A percentile compares a stretch with the other conserved stretches of the same genome.
Evolutionary conservation across 2,113 vertebrate species (phyloP).

Genomic region (Uropsilus gracilis): DNA sequence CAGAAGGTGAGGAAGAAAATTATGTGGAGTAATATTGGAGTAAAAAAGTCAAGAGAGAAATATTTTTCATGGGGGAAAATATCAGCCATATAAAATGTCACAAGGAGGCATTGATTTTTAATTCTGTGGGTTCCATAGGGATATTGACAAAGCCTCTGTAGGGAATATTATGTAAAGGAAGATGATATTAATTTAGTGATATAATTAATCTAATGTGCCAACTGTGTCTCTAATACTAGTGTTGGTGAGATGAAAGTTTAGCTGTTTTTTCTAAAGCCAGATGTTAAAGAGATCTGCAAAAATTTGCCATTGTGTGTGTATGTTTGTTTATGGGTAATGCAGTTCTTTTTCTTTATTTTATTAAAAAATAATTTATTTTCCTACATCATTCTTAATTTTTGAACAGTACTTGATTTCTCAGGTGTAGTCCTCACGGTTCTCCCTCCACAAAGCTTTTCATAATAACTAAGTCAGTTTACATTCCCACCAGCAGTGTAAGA

Average conservation of each 20-base stretch:
- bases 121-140: not conserved
- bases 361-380: too few species aligned
- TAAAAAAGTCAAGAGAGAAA: constrained; percentile 1
- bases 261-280: not conserved
- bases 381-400: too few species aligned
- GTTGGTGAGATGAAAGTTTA: not conserved
- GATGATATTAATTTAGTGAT: not conserved
- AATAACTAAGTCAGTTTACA: too few species aligned
- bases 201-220: not conserved
- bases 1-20: not conserved
- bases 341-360: constrained; percentile 19
- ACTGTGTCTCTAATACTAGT: not conserved
- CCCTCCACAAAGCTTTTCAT: too few species aligned
- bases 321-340: not conserved
- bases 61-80: not conserved
- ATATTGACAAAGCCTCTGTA: not conserved
- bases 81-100: not conserved
- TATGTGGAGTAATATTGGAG: not conserved
- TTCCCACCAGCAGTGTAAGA: too few species aligned
- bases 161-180: not conserved
- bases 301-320: not conserved
- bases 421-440: too few species aligned
- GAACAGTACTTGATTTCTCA: too few species aligned
- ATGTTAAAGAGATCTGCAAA: not conserved
- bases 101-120: not conserved